Percentiles rank a stretch among this genome's conserved stretches.
Conservation (phyloP, 2,797 vertebrate genomes). For the Characodon lateralis region DNA sequence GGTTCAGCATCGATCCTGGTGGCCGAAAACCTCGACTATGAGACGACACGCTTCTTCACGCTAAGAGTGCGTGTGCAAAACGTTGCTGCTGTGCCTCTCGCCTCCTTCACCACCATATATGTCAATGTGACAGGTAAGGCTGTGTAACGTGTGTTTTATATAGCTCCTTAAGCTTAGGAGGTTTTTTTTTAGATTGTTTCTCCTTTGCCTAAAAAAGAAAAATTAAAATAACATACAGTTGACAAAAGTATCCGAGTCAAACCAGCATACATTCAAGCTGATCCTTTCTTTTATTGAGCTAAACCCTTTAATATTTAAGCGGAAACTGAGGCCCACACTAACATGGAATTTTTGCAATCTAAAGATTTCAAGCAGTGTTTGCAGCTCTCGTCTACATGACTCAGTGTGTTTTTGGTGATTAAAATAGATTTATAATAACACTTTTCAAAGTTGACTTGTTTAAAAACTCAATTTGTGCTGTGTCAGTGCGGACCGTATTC, state of each 20-base stretch:
- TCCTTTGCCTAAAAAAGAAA: too few relatives aligned
- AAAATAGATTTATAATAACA: too few relatives aligned
- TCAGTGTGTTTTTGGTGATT: background rate
- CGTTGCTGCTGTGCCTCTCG: slow-evolving; percentile 85
- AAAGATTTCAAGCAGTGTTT: background rate
- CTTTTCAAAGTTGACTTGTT: too few relatives aligned
- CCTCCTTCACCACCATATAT: slow-evolving; percentile 87
- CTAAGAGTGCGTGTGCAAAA: slow-evolving; percentile 89
- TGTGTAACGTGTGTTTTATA: background rate
- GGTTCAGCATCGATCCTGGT: slow-evolving; percentile 89
- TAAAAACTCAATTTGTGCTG: too few relatives aligned
- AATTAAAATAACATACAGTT: too few relatives aligned
- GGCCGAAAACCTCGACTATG: slow-evolving; percentile 89
- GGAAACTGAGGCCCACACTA: too few relatives aligned
- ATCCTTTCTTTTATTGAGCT: too few relatives aligned
- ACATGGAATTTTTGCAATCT: background rate
- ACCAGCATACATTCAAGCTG: too few relatives aligned
- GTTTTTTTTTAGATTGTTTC: too few relatives aligned
- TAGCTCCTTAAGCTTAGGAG: background rate
- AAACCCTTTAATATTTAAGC: too few relatives aligned
- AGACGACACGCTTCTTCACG: slow-evolving; percentile 85
- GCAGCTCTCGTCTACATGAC: background rate
- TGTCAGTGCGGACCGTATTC: too few relatives aligned
- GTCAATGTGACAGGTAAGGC: slow-evolving; percentile 87
- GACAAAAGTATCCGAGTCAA: too few relatives aligned